Conservation (phyloP, 2,888 invertebrate genomes). For the Rhodophaea formosa region DNA sequence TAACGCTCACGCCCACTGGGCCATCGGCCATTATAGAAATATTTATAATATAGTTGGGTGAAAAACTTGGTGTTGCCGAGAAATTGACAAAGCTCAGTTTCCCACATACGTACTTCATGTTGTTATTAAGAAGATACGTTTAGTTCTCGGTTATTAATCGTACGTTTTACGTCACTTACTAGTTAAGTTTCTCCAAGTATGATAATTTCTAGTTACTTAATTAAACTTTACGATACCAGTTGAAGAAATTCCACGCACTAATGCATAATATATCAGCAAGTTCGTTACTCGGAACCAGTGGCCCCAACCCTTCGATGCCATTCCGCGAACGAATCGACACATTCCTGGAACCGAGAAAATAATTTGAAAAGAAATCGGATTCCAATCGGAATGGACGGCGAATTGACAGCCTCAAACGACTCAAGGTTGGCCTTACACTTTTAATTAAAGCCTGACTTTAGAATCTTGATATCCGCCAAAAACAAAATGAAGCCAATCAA, state of each 20-base stretch:
- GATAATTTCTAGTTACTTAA: too few species aligned
- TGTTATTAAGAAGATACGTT: too few species aligned
- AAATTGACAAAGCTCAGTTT: too few species aligned
- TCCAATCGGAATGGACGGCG: background rate
- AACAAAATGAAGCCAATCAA: slow-evolving; percentile 36
- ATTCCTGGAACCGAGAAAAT: background rate
- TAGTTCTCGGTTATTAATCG: too few species aligned
- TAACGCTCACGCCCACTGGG: too few species aligned
- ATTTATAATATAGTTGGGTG: too few species aligned
- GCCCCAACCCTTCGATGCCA: background rate
- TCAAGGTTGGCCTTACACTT: slow-evolving; percentile 12
- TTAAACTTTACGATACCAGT: too few species aligned
- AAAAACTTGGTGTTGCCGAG: too few species aligned
- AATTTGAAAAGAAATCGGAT: background rate
- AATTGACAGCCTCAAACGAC: background rate
- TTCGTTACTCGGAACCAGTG: background rate
- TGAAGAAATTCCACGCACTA: background rate
- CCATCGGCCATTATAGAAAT: too few species aligned
- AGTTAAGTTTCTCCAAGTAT: too few species aligned
- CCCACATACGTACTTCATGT: too few species aligned
- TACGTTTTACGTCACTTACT: too few species aligned
- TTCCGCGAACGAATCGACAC: background rate
- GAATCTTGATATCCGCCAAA: slow-evolving; percentile 20
- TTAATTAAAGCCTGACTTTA: slow-evolving; percentile 25
- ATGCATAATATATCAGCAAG: slow-evolving; percentile 1